A percentile compares a stretch with the other conserved stretches of the same genome.
These are phyloP conservation scores for Pogonomyrmex barbatus DNA, from an alignment of 1,140 invertebrate species.

Conservation along the genomic window DNA sequence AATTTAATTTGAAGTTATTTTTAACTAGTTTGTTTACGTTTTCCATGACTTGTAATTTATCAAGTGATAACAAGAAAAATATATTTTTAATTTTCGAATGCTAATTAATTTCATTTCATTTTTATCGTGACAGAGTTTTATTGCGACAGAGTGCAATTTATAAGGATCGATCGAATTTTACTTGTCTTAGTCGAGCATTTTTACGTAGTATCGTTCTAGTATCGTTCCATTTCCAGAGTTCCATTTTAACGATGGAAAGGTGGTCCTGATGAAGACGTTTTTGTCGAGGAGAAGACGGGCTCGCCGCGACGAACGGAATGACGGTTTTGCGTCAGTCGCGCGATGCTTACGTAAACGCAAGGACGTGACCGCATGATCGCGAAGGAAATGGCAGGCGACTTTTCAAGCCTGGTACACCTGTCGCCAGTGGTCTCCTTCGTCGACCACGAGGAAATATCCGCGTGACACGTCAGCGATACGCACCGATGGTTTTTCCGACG, in stretches of 20 bases:
- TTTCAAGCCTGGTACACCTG: slow-evolving; percentile 41
- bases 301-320: slow-evolving; percentile 9
- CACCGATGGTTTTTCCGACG: slow-evolving; percentile 42
- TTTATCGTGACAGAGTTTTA: not conserved
- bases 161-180: not conserved
- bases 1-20: not conserved
- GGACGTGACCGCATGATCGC: slow-evolving; percentile 56
- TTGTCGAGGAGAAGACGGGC: not conserved
- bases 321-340: slow-evolving; percentile 64
- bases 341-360: slow-evolving; percentile 75
- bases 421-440: slow-evolving; percentile 1
- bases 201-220: not conserved
- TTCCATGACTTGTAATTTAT: not conserved
- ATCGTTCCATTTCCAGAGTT: too few relatives aligned
- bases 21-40: not conserved
- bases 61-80: not conserved
- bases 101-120: not conserved
- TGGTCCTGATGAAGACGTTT: not conserved
- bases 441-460: slow-evolving; percentile 45
- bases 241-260: not conserved
- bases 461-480: slow-evolving; percentile 51
- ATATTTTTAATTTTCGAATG: not conserved
- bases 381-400: slow-evolving; percentile 19
- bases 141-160: not conserved
- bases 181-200: not conserved